phyloP scores from a whole-genome alignment of 2,113 vertebrate genomes.

The Danio rerio region GRCz12tu NC_133178.1:1938001-1938500 shows the following conservation, averaged over 20 bases:
- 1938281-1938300: slow-evolving; percentile 93
- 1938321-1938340: too few relatives aligned
- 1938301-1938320: too few relatives aligned
- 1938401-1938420: too few relatives aligned
- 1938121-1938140: neutral
- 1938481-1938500: too few relatives aligned
- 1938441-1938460: too few relatives aligned
- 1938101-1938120: neutral
- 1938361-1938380: too few relatives aligned
- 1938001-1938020: slow-evolving; percentile 1
- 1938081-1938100: neutral
- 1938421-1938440: too few relatives aligned
- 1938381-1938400: too few relatives aligned
- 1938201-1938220: neutral
- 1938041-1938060: neutral
- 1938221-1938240: neutral
- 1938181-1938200: neutral
- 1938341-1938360: too few relatives aligned
- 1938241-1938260: slow-evolving; percentile 77
- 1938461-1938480: too few relatives aligned
- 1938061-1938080: slow-evolving; percentile 19
- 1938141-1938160: neutral
- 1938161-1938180: neutral
- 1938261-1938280: slow-evolving; percentile 93
- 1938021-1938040: neutral